Percentiles rank a stretch among this genome's conserved stretches.
Conservation (phyloP, 2,888 invertebrate species). For the Antitype chi region DNA sequence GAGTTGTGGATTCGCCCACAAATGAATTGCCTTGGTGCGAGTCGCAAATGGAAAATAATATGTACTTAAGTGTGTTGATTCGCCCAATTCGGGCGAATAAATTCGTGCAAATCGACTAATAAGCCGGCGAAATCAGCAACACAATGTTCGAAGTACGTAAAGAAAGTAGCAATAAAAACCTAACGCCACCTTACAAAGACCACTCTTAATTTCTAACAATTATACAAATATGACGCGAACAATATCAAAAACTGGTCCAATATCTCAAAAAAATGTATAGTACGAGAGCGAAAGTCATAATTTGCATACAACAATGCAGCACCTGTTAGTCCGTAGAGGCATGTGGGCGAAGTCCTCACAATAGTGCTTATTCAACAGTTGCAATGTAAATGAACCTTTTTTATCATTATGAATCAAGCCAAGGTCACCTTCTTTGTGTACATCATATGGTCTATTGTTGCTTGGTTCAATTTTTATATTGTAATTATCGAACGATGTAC, state of each 20-base stretch:
- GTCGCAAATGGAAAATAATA: too few species aligned
- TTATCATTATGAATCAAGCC: constrained; percentile 84
- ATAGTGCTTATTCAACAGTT: constrained; percentile 86
- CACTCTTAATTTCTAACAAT: constrained; percentile 60
- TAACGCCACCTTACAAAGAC: constrained; percentile 7
- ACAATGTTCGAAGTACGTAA: background rate
- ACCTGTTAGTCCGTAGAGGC: constrained; percentile 83
- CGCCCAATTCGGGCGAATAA: too few species aligned
- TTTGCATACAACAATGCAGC: constrained; percentile 90
- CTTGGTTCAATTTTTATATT: constrained; percentile 55
- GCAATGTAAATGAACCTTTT: constrained; percentile 90
- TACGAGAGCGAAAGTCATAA: constrained; percentile 88
- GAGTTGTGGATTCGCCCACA: too few species aligned
- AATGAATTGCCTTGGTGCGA: too few species aligned
- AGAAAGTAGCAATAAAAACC: constrained; percentile 14
- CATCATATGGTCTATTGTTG: constrained; percentile 79
- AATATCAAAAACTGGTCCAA: constrained; percentile 56
- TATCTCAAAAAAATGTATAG: constrained; percentile 81
- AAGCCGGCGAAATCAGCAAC: too few species aligned
- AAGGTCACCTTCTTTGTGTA: constrained; percentile 86
- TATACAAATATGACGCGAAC: constrained; percentile 45
- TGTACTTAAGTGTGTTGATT: too few species aligned
- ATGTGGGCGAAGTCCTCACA: constrained; percentile 87
- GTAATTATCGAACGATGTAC: constrained; percentile 59
- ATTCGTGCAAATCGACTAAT: too few species aligned